Evolutionary conservation across 2,113 vertebrate species (phyloP).

Genomic region (Psittacus erithacus): DNA sequence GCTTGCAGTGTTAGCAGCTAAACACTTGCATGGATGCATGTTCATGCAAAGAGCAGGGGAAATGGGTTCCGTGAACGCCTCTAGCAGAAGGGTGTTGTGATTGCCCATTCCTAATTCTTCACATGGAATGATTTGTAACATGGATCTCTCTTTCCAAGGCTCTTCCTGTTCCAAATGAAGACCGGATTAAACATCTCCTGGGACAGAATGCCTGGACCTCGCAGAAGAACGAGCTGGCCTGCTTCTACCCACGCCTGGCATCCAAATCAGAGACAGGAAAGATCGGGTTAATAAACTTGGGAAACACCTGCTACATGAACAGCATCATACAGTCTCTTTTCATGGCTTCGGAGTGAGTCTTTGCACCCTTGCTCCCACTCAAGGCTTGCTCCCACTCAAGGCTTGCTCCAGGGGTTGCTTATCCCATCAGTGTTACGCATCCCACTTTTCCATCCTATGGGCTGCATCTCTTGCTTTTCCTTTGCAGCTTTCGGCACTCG

Average conservation of each 20-base stretch:
- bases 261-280: slow-evolving; percentile 84
- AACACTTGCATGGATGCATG: not conserved
- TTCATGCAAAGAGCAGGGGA: not conserved
- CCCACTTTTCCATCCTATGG: not conserved
- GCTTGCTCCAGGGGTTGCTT: not conserved
- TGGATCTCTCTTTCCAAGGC: slow-evolving; percentile 61
- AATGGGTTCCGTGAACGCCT: not conserved
- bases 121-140: not conserved
- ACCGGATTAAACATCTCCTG: slow-evolving; percentile 82
- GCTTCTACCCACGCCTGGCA: slow-evolving; percentile 78
- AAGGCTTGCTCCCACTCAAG: not conserved
- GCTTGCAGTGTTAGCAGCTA: not conserved
- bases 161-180: slow-evolving; percentile 80
- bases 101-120: not conserved
- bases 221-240: slow-evolving; percentile 79
- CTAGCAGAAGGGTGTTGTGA: not conserved
- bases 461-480: slow-evolving; percentile 11
- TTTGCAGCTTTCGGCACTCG: slow-evolving; percentile 79
- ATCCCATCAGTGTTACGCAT: fast-evolving
- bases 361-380: not conserved
- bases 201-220: slow-evolving; percentile 84
- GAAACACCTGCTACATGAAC: slow-evolving; percentile 87
- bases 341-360: slow-evolving; percentile 85
- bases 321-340: slow-evolving; percentile 85
- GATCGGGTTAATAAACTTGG: slow-evolving; percentile 83